phyloP scores from a whole-genome alignment of 2,797 vertebrate species.

The Cirrhinus molitorella region DNA sequence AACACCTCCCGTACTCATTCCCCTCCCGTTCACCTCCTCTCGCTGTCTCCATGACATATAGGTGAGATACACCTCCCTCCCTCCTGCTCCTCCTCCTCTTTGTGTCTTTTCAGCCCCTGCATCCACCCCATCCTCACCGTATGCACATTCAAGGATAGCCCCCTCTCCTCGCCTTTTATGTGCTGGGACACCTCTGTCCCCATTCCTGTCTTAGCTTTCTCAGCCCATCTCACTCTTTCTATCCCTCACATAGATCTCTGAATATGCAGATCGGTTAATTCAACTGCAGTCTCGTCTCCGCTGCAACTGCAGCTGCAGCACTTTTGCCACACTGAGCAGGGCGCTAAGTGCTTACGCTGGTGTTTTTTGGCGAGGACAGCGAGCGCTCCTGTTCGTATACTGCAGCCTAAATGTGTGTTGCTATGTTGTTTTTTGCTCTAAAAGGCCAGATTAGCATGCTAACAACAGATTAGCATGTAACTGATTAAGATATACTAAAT shows the following conservation, averaged over 20 bases:
- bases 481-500: conserved; percentile 67
- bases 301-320: conserved; percentile 83
- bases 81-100: conserved; percentile 56
- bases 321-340: conserved; percentile 77
- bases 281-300: conserved; percentile 78
- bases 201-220: conserved; percentile 35
- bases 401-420: conserved; percentile 63
- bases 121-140: conserved; percentile 1
- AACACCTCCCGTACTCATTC: not conserved
- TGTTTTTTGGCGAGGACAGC: conserved; percentile 55
- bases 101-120: conserved; percentile 24
- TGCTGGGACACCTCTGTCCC: conserved; percentile 47
- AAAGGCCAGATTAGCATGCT: conserved; percentile 24
- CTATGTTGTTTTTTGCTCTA: not conserved
- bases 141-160: conserved; percentile 42
- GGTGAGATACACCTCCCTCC: conserved; percentile 50
- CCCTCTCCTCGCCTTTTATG: conserved; percentile 49
- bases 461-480: conserved; percentile 53
- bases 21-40: conserved; percentile 56
- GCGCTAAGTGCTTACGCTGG: conserved; percentile 79
- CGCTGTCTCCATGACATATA: conserved; percentile 34
- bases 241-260: conserved; percentile 68
- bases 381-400: conserved; percentile 64
- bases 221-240: conserved; percentile 62
- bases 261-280: conserved; percentile 83